Conservation (phyloP, 2,113 vertebrate genomes). For the Amia ocellicauda region DNA sequence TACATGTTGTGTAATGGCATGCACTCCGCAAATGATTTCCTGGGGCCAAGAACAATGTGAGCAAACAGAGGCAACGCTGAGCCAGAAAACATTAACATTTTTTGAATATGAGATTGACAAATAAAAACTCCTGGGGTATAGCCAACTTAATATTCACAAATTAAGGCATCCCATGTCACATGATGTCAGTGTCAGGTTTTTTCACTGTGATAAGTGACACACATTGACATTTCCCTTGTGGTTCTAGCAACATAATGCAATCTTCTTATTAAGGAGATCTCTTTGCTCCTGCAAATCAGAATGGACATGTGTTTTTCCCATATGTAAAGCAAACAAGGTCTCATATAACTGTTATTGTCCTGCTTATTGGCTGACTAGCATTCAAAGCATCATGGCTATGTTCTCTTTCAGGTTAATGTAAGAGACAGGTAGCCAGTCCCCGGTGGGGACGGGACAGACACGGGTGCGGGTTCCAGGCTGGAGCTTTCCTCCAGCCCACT, state of each 20-base stretch:
- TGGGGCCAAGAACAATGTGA: not conserved
- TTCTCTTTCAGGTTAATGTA: not conserved
- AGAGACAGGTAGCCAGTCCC: not conserved
- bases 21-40: not conserved
- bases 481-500: no score
- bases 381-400: not conserved
- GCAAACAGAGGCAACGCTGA: not conserved
- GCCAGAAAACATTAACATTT: not conserved
- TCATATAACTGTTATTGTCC: conserved; percentile 14
- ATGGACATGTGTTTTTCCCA: conserved; percentile 13
- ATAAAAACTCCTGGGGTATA: conserved; percentile 3
- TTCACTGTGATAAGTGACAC: conserved; percentile 28
- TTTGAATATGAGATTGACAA: conserved; percentile 9
- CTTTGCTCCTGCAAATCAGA: conserved; percentile 24
- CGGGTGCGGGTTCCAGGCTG: no score
- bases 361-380: conserved; percentile 11
- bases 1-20: not conserved
- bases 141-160: conserved; percentile 17
- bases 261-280: conserved; percentile 28
- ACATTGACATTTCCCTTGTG: conserved; percentile 27
- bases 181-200: conserved; percentile 13
- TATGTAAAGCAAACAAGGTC: conserved; percentile 15
- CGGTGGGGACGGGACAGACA: no score
- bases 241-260: conserved; percentile 14
- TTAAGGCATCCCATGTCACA: conserved; percentile 10